These are phyloP conservation scores for Rhyacophila evoluta DNA, from an alignment of 2,888 invertebrate genomes.

Conservation along the genomic window DNA sequence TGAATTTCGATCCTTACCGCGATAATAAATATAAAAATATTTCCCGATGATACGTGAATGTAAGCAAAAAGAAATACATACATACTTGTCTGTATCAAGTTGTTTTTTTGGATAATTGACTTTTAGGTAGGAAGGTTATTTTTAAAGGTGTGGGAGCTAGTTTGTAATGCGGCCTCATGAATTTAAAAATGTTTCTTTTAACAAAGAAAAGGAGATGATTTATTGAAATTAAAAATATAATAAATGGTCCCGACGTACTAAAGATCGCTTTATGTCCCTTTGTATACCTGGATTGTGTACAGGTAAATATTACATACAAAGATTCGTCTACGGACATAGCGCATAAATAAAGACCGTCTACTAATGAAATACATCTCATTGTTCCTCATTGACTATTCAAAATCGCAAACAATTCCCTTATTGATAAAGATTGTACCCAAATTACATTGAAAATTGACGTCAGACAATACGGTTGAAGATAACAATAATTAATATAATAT, in stretches of 20 bases:
- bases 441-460: no score
- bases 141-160: constrained; percentile 49
- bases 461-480: no score
- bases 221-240: constrained; percentile 55
- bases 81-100: constrained; percentile 51
- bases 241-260: constrained; percentile 53
- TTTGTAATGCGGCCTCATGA: constrained; percentile 47
- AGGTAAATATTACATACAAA: neutral
- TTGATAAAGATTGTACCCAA: no score
- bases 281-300: constrained; percentile 50
- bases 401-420: no score
- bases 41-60: constrained; percentile 30
- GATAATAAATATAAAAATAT: constrained; percentile 27
- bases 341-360: no score
- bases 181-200: constrained; percentile 47
- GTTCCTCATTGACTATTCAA: no score
- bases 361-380: no score
- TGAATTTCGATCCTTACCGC: constrained; percentile 34
- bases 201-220: constrained; percentile 54
- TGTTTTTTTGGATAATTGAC: constrained; percentile 55
- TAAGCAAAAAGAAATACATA: constrained; percentile 46
- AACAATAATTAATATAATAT: no score
- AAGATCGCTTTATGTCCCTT: constrained; percentile 54
- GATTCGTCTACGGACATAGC: neutral
- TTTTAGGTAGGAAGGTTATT: constrained; percentile 39